Evolutionary conservation across 2,113 vertebrate species (phyloP).

Genomic region (Fregata magnificens): DNA sequence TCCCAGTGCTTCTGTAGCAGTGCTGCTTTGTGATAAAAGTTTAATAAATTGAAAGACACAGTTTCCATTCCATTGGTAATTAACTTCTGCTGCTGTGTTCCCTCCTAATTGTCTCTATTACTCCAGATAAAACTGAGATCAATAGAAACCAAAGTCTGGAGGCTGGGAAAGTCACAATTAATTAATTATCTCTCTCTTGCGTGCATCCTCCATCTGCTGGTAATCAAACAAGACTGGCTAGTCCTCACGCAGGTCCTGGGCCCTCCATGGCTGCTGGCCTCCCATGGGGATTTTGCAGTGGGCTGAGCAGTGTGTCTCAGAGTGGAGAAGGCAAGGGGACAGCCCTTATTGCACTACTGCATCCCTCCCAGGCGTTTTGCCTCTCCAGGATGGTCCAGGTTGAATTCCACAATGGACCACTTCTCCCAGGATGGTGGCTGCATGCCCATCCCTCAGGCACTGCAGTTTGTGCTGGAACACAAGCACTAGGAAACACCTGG

Average conservation of each 20-base stretch:
- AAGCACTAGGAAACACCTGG: not conserved
- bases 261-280: not conserved
- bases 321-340: not conserved
- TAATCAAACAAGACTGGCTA: not conserved
- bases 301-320: not conserved
- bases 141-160: conserved; percentile 67
- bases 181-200: conserved; percentile 67
- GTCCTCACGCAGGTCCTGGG: not conserved
- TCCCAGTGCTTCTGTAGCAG: not conserved
- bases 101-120: conserved; percentile 75
- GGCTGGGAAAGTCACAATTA: conserved; percentile 69
- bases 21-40: conserved; percentile 52
- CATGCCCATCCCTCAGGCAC: not conserved
- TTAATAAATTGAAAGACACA: conserved; percentile 70
- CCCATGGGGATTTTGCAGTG: not conserved
- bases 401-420: not conserved
- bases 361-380: accelerated
- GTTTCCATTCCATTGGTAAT: conserved; percentile 69
- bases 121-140: conserved; percentile 71
- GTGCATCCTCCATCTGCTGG: conserved; percentile 59
- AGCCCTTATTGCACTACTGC: not conserved
- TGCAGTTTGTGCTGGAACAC: not conserved
- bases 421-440: not conserved
- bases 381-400: not conserved
- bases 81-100: conserved; percentile 57